phyloP scores from a whole-genome alignment of 1,140 invertebrate genomes.

The Drosophila repletoides region DNA sequence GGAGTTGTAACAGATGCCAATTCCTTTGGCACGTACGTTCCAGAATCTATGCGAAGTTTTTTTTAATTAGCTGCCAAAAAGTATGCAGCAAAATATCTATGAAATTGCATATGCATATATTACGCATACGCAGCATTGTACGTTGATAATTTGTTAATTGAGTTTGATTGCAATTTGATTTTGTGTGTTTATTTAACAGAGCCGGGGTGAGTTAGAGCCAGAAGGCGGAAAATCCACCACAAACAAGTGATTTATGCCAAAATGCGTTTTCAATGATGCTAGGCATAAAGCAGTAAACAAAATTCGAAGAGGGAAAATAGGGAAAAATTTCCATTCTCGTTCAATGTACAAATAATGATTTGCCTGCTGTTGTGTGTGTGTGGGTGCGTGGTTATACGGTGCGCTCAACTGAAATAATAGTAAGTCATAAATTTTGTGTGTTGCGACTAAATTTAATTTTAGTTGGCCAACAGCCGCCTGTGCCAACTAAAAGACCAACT shows the following conservation, averaged over 20 bases:
- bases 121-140: conserved; percentile 18
- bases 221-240: conserved; percentile 7
- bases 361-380: neutral
- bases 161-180: conserved; percentile 51
- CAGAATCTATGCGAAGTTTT: neutral
- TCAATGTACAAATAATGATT: conserved; percentile 68
- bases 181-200: conserved; percentile 25
- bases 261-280: conserved; percentile 58
- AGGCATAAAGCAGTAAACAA: conserved; percentile 12
- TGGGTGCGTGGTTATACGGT: conserved; percentile 19
- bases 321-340: conserved; percentile 35
- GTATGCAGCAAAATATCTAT: neutral
- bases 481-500: conserved; percentile 39
- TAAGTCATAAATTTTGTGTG: conserved; percentile 65
- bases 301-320: neutral
- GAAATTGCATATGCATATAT: conserved; percentile 9
- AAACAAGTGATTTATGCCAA: conserved; percentile 49
- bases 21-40: conserved; percentile 17
- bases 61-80: conserved; percentile 15
- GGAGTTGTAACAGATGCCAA: conserved; percentile 3
- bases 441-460: conserved; percentile 62
- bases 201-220: neutral
- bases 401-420: conserved; percentile 69
- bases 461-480: conserved; percentile 52
- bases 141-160: conserved; percentile 49